Evolutionary conservation across 1,140 invertebrate species (phyloP), one percentile per base, ranked within the genome.

Genomic region (Diorhabda sublineata): DNA sequence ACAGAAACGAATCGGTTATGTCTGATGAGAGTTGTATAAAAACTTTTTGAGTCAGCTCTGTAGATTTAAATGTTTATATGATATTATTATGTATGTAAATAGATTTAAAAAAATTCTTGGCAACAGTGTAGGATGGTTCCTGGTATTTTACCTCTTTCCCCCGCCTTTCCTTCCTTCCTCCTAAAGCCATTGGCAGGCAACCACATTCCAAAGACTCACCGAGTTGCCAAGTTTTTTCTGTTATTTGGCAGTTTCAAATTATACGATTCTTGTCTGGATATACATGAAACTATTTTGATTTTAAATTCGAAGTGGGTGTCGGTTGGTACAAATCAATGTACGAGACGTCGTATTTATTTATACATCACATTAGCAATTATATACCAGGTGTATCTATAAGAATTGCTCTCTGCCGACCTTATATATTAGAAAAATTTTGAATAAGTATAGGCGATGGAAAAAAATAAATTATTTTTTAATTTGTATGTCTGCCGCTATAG

Each of bases 201-300:
- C 47, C 47, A 52, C 47, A 52, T 52, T 52, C 47, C 47, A 0
- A 52, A 52, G 47, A 52, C 47, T 52, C 47, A 52, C 47, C 47
- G 4, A 52, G 47, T 52, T 52, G 47, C 47, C 47, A 52, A 52
- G 47, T 52, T 52, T 52, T 52, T 52, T 52, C 47, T 52, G 47
- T 52, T 52, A 52, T 52, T 52, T 52, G 47, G 47, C 47, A 52
- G 47, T 52, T 52, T 52, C n/a, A 52, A 52, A 52, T 52, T 52
- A n/a, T 52, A 52, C n/a, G 47, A 52, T 52, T 6, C 47, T n/a
- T 2, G 47, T 52, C 3, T 52, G 47, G 47, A 52, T 8, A 52
- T 52, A 52, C 47, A 52, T n/a, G n/a, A 52, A 52, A 52, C 47
- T 52, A 52, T 52, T 52, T 52, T 52, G 47, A 52, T 52, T 52